Conservation (phyloP, 30 jellyfish, hydroid and myxozoan species). For the Aurelia sp. region DNA sequence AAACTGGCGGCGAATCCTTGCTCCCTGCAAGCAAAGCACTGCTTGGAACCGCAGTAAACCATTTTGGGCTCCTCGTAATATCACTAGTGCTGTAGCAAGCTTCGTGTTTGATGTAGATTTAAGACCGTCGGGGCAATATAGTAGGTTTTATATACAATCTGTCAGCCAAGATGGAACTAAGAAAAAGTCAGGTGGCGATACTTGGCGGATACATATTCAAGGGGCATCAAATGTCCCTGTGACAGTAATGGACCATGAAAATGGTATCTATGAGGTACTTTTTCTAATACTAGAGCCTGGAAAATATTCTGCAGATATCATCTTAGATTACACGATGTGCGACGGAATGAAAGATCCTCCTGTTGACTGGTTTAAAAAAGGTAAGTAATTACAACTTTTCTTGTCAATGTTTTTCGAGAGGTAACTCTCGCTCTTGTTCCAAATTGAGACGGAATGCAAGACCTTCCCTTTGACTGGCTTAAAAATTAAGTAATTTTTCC, state of each 20-base stretch:
- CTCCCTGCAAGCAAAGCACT: constrained; percentile 64
- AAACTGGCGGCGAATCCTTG: constrained; percentile 70
- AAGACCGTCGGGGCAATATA: constrained; percentile 90
- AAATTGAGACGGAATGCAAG: constrained; percentile 28
- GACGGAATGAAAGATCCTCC: constrained; percentile 99
- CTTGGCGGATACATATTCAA: constrained; percentile 87
- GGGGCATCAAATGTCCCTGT: constrained; percentile 94
- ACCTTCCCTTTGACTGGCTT: constrained; percentile 96
- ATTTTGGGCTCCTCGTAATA: constrained; percentile 48
- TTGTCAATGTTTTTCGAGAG: no score
- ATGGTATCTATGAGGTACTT: constrained; percentile 89
- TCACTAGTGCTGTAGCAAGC: constrained; percentile 76
- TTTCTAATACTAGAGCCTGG: constrained; percentile 90
- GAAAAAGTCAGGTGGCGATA: constrained; percentile 85
- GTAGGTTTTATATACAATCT: constrained; percentile 79
- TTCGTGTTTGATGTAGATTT: constrained; percentile 62
- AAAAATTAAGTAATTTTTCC: constrained; percentile 52
- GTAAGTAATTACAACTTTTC: constrained; percentile 4
- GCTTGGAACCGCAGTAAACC: constrained; percentile 79
- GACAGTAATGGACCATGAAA: constrained; percentile 76
- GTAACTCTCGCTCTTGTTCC: no score
- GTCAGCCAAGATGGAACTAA: constrained; percentile 67
- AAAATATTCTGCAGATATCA: constrained; percentile 62
- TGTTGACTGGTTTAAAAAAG: constrained; percentile 87
- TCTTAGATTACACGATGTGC: constrained; percentile 93